phyloP scores from a whole-genome alignment of 2,797 vertebrate genomes.

The Simalia tracyae region DNA sequence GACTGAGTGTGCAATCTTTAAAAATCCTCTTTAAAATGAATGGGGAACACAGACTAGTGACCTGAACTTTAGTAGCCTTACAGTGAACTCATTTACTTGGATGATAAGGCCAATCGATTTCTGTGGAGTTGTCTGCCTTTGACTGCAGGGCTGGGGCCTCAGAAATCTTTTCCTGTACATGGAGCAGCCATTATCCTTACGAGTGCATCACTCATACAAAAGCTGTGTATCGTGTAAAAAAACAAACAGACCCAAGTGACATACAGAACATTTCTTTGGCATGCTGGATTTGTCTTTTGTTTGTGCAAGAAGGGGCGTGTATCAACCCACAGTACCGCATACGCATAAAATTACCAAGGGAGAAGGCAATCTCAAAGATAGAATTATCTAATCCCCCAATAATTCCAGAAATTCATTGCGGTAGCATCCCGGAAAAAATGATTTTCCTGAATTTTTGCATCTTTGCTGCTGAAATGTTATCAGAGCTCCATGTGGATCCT shows the following conservation, averaged over 20 bases:
- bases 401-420: not conserved
- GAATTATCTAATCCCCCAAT: not conserved
- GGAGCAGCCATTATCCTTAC: not conserved
- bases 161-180: not conserved
- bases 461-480: not conserved
- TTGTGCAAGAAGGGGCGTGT: not conserved
- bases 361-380: not conserved
- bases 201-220: not conserved
- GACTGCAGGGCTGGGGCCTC: not conserved
- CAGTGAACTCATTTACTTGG: not conserved
- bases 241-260: not conserved
- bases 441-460: not conserved
- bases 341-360: not conserved
- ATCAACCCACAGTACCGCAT: not conserved
- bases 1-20: conserved; percentile 11
- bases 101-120: not conserved
- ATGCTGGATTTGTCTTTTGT: not conserved
- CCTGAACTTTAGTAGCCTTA: not conserved
- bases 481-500: not conserved
- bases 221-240: not conserved
- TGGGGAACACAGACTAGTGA: not conserved
- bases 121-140: not conserved
- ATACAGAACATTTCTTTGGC: not conserved
- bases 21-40: not conserved
- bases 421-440: not conserved